Percentiles rank a stretch among this genome's conserved stretches.
Evolutionary conservation across 92 coral and sea anemone genomes (phyloP).

Genomic region (Galaxea fascicularis): DNA sequence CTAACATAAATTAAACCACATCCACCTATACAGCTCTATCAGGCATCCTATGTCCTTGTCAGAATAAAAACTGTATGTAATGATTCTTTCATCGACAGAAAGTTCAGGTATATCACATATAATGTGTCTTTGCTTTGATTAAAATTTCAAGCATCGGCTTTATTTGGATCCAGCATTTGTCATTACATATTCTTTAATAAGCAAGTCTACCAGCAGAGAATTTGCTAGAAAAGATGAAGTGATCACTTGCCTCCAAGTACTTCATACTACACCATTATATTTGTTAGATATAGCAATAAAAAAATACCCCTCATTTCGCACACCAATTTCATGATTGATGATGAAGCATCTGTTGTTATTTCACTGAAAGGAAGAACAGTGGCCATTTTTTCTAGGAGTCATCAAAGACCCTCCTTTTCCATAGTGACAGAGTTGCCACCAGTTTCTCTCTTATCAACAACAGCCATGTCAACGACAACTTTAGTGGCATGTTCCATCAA

Average conservation of each 20-base stretch:
- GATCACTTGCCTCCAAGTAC: constrained; percentile 15
- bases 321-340: neutral
- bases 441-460: constrained; percentile 42
- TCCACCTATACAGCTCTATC: constrained; percentile 9
- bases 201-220: neutral
- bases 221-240: constrained; percentile 15
- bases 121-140: constrained; percentile 1
- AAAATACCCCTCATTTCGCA: neutral
- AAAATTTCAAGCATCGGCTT: constrained; percentile 12
- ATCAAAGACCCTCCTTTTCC: constrained; percentile 37
- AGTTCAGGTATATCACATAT: constrained; percentile 9
- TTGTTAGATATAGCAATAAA: too few species aligned
- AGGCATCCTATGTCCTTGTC: constrained; percentile 2
- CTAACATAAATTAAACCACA: constrained; percentile 4
- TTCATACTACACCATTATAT: constrained; percentile 7
- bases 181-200: neutral
- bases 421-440: constrained; percentile 23
- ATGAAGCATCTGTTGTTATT: neutral
- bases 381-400: constrained; percentile 45
- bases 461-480: constrained; percentile 47
- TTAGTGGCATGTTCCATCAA: constrained; percentile 45
- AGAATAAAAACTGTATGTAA: constrained; percentile 1
- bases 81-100: constrained; percentile 7
- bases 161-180: neutral
- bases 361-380: constrained; percentile 12